phyloP scores from a whole-genome alignment of 2,797 vertebrate species.

The Lophius americanus region DNA sequence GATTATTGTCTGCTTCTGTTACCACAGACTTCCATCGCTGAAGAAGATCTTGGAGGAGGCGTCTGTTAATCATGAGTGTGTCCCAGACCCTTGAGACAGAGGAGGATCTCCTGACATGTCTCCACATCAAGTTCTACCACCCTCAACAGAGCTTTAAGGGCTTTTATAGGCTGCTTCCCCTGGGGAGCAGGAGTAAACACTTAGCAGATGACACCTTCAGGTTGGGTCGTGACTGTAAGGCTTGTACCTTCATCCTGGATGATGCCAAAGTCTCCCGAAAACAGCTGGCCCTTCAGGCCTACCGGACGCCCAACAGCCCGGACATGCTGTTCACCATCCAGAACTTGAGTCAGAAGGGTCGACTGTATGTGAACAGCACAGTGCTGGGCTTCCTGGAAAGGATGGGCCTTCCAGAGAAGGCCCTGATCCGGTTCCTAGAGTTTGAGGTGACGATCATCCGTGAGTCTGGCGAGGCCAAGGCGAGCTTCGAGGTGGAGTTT shows the following conservation, averaged over 20 bases:
- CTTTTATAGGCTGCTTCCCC: conserved; percentile 79
- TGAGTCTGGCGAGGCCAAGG: conserved; percentile 84
- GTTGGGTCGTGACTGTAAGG: conserved; percentile 84
- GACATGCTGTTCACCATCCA: conserved; percentile 86
- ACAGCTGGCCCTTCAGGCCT: conserved; percentile 87
- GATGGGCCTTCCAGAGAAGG: conserved; percentile 82
- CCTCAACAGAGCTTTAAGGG: conserved; percentile 76
- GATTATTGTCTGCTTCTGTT: not conserved
- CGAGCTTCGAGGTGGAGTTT: conserved; percentile 86
- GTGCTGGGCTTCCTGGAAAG: conserved; percentile 86
- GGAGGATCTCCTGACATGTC: conserved; percentile 83
- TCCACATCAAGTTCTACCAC: conserved; percentile 87
- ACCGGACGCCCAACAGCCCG: conserved; percentile 73
- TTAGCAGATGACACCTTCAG: conserved; percentile 79
- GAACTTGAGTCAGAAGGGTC: conserved; percentile 89
- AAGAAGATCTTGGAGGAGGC: not conserved
- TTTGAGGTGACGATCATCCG: conserved; percentile 86
- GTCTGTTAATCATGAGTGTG: conserved; percentile 49
- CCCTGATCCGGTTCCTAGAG: conserved; percentile 86
- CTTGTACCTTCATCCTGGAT: conserved; percentile 82
- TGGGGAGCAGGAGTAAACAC: conserved; percentile 66
- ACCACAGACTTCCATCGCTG: not conserved
- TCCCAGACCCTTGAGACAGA: conserved; percentile 86
- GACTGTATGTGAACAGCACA: conserved; percentile 75
- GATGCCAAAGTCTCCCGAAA: conserved; percentile 87